Evolutionary conservation across 2,113 vertebrate genomes (phyloP).

Genomic region (Tretioscincus oriximinensis): DNA sequence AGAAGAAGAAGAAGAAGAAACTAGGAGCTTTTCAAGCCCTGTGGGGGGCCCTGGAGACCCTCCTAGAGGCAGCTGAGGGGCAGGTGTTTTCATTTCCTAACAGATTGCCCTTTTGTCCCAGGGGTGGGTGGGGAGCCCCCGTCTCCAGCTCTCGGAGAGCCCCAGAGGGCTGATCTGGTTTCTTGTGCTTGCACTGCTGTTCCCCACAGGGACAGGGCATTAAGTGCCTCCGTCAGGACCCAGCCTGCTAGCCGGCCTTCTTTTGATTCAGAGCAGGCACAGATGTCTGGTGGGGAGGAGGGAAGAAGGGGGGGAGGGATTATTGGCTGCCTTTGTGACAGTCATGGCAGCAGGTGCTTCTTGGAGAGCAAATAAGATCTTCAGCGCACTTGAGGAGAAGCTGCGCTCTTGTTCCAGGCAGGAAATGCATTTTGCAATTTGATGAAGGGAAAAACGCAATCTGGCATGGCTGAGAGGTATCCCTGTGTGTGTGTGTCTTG

Average conservation of each 20-base stretch:
- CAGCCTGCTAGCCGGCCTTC: neutral
- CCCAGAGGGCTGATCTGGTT: conserved; percentile 24
- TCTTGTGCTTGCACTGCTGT: neutral
- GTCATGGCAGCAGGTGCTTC: conserved; percentile 17
- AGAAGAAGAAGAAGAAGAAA: no score
- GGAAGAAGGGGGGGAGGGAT: no score
- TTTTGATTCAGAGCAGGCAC: conserved; percentile 24
- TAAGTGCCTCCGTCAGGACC: neutral
- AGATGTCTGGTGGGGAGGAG: conserved; percentile 21
- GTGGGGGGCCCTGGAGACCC: neutral
- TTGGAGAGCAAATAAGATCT: neutral
- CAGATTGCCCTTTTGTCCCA: neutral
- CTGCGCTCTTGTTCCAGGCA: neutral
- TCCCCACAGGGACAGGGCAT: neutral
- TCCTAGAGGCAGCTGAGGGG: neutral
- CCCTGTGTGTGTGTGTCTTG: no score
- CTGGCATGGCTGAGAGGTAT: no score
- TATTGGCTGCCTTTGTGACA: conserved; percentile 14
- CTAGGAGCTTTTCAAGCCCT: neutral
- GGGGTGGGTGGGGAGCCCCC: neutral
- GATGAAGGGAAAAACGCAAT: no score
- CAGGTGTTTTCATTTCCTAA: conserved; percentile 27
- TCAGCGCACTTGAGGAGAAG: neutral
- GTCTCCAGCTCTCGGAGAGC: neutral
- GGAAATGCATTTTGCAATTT: no score